Conservation (phyloP, 2,888 invertebrate genomes). For the Limnephilus auricula region DNA sequence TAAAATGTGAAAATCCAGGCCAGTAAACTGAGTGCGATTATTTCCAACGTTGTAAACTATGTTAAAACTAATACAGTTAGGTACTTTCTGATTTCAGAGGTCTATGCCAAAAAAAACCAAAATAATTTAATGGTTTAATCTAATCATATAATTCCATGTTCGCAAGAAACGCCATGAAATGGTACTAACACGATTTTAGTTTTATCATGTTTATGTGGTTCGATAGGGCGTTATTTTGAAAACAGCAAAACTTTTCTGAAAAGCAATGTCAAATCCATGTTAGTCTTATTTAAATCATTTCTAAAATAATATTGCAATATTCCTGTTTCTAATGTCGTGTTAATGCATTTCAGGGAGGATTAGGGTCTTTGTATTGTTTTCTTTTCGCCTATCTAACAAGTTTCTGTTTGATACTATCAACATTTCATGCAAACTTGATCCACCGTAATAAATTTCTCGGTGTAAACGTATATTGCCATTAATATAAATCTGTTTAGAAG, state of each 20-base stretch:
- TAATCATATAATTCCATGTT: neutral
- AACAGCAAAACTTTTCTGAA: no score
- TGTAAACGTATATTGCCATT: neutral
- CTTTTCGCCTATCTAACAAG: neutral
- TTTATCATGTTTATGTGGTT: neutral
- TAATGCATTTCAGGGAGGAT: neutral
- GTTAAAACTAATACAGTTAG: neutral
- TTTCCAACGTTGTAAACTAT: neutral
- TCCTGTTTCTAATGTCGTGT: no score
- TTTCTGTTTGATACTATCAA: neutral
- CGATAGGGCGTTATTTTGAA: neutral
- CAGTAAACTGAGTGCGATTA: neutral
- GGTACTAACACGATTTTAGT: no score
- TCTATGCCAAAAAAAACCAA: neutral
- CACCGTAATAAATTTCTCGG: neutral
- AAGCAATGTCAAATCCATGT: no score
- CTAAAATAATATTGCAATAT: no score
- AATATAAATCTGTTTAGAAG: no score
- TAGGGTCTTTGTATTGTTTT: neutral
- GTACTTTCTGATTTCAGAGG: neutral
- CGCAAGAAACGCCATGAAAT: neutral
- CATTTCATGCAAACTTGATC: slow-evolving; percentile 7
- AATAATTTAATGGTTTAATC: neutral
- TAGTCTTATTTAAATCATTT: no score
- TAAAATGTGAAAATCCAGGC: neutral